Base-by-base conservation (phyloP, 2,113 vertebrate species). In the Colaptes auratus region DNA sequence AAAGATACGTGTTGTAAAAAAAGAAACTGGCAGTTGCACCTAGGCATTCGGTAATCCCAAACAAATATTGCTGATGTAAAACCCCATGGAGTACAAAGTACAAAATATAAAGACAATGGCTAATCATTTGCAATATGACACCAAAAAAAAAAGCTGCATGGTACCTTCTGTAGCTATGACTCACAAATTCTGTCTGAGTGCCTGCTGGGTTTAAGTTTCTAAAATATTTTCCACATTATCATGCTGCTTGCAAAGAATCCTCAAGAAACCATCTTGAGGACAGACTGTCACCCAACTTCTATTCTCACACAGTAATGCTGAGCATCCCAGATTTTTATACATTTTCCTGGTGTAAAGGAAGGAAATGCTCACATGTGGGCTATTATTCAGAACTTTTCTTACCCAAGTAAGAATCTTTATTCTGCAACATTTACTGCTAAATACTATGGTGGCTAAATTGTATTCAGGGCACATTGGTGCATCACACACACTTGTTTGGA, bases 11-110 rank as follows among this genome's bases (percentile, higher is more conserved):
- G 4, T 5, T 55, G 75, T 59, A 35, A 3, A 69, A 79, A 86
- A 78, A 12, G 56, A 58, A 1, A 59, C 15, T 1, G 1, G 0
- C 3, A 76, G 6, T n/a, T 42, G 46, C 21, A 67, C 9, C 11
- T 6, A 15, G 3, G 11, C 19, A 19, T 31, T 77, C 24, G 71
- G 33, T 75, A 88, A 86, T 33, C 2, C 19, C 65, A 30, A 70
- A 25, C 20, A 70, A 75, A 56, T 31, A 39, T 0, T 30, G 28
- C 15, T 66, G 35, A 50, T 13, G 1, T 69, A 17, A 14, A 12
- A 35, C 50, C 7, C 5, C 0, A 28, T 0, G 1, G 33, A 2
- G 16, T 1, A 66, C 2, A 25, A 65, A 73, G 20, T 18, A 31
- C 13, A 44, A 82, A 31, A 46, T 3, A 53, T 12, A 44, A 65